phyloP scores from a whole-genome alignment of 92 coral and sea anemone species.

The Palythoa caribaeorum region DNA sequence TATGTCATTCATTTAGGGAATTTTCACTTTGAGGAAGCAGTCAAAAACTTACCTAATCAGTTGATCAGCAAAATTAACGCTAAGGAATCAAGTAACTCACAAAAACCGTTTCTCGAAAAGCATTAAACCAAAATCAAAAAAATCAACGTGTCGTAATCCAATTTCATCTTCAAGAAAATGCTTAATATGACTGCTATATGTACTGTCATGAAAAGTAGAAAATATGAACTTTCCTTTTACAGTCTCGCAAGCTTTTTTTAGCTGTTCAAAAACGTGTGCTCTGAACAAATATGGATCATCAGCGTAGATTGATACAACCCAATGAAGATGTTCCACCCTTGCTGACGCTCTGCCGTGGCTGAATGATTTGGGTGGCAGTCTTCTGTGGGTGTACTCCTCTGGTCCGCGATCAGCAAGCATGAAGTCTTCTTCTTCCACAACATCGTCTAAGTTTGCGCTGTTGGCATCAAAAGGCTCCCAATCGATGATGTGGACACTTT shows the following conservation, averaged over 20 bases:
- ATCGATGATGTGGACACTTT: slow-evolving; percentile 82
- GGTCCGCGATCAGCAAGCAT: slow-evolving; percentile 88
- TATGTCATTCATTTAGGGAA: no score
- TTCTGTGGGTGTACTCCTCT: slow-evolving; percentile 54
- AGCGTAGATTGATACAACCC: slow-evolving; percentile 94
- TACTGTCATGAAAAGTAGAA: slow-evolving; percentile 82
- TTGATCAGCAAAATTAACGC: no score
- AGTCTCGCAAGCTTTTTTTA: slow-evolving; percentile 69
- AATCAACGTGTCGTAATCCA: slow-evolving; percentile 80
- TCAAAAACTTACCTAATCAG: no score
- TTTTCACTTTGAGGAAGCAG: no score
- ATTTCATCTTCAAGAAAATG: slow-evolving; percentile 73
- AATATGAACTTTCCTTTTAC: slow-evolving; percentile 77
- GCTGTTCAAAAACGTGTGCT: slow-evolving; percentile 83
- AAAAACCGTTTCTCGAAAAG: slow-evolving; percentile 80
- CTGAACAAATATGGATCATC: slow-evolving; percentile 81
- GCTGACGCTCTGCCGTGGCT: slow-evolving; percentile 94
- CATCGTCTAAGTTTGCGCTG: slow-evolving; percentile 78
- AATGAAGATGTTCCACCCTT: slow-evolving; percentile 82
- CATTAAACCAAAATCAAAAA: slow-evolving; percentile 89
- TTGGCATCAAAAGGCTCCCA: slow-evolving; percentile 96
- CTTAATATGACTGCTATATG: slow-evolving; percentile 71
- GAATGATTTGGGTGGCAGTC: slow-evolving; percentile 80
- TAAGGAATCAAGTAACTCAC: no score
- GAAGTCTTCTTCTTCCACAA: slow-evolving; percentile 78